Conservation (phyloP, 1,140 invertebrate genomes). For the Heliothis virescens region DNA sequence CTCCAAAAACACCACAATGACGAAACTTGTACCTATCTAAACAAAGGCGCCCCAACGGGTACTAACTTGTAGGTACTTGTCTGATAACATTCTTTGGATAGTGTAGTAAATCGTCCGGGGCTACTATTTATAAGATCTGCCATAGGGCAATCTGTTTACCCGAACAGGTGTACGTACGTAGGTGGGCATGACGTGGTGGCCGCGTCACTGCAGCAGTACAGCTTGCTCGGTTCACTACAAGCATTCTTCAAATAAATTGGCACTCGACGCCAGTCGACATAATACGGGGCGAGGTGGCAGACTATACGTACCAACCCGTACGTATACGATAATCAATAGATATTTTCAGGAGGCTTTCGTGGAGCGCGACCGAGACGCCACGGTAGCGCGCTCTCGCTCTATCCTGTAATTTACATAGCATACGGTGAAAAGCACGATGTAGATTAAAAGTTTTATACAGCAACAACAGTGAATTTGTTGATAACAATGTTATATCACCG, state of each 20-base stretch:
- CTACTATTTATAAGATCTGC: slow-evolving; percentile 54
- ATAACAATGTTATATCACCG: slow-evolving; percentile 2
- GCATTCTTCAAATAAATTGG: slow-evolving; percentile 84
- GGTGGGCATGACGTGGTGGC: slow-evolving; percentile 53
- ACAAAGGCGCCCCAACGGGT: neutral
- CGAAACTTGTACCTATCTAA: neutral
- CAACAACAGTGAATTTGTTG: slow-evolving; percentile 23
- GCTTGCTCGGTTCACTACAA: slow-evolving; percentile 59
- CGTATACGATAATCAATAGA: slow-evolving; percentile 86
- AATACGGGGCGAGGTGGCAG: slow-evolving; percentile 77
- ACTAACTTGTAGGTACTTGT: neutral
- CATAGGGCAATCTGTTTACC: slow-evolving; percentile 44
- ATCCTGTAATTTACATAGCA: slow-evolving; percentile 76
- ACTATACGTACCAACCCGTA: slow-evolving; percentile 78
- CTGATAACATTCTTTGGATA: slow-evolving; percentile 54
- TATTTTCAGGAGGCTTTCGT: slow-evolving; percentile 86
- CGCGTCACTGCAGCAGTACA: slow-evolving; percentile 46
- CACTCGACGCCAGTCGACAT: slow-evolving; percentile 76
- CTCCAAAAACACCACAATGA: neutral
- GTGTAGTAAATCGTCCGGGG: slow-evolving; percentile 66
- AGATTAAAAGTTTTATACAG: slow-evolving; percentile 35
- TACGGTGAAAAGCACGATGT: slow-evolving; percentile 62
- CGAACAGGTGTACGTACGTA: slow-evolving; percentile 52
- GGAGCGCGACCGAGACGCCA: slow-evolving; percentile 73
- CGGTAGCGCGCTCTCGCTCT: slow-evolving; percentile 76